Conservation (phyloP, 2,888 invertebrate genomes). For the Nomada flava region DNA sequence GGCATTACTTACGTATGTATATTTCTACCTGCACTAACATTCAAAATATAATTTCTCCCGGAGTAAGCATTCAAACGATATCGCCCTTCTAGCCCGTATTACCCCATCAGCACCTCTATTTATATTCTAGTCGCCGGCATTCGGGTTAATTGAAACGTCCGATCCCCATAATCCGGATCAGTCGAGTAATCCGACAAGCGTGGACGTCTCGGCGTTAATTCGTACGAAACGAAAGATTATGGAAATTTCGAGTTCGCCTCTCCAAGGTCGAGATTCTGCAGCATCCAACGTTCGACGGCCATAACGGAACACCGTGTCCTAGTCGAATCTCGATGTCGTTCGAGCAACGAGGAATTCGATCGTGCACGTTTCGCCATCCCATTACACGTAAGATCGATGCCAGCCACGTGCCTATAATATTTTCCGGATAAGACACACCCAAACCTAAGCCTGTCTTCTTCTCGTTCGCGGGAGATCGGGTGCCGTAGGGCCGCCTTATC, state of each 20-base stretch:
- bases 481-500: conserved; percentile 80
- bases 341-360: conserved; percentile 46
- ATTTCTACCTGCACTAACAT: neutral
- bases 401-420: conserved; percentile 78
- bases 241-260: conserved; percentile 21
- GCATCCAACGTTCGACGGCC: neutral
- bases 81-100: neutral
- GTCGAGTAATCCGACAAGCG: conserved; percentile 56
- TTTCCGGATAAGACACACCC: conserved; percentile 78
- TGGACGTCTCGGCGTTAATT: conserved; percentile 57
- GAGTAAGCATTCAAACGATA: neutral
- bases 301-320: neutral
- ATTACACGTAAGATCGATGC: conserved; percentile 77
- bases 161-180: conserved; percentile 61
- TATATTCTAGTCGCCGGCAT: conserved; percentile 32
- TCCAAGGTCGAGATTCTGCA: neutral
- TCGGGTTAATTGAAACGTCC: conserved; percentile 64
- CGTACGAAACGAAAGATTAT: conserved; percentile 57
- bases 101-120: conserved; percentile 21
- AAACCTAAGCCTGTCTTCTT: conserved; percentile 68
- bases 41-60: neutral
- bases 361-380: conserved; percentile 68
- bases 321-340: conserved; percentile 14
- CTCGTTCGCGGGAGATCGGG: conserved; percentile 61
- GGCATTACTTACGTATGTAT: no score